Evolutionary conservation across 1,140 invertebrate species (phyloP).

Genomic region (Onthophagus taurus): DNA sequence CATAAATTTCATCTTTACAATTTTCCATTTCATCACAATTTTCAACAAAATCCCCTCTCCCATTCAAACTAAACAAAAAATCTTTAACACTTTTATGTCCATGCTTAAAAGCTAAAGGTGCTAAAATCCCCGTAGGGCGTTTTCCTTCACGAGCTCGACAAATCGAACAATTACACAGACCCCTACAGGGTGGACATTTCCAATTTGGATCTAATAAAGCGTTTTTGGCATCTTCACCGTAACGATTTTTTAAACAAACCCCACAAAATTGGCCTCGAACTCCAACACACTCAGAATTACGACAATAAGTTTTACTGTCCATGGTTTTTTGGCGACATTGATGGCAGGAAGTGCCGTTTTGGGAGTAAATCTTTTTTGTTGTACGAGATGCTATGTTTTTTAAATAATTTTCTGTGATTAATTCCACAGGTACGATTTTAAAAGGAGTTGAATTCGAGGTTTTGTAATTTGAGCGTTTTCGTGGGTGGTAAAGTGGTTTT

Average conservation of each 20-base stretch:
- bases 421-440: constrained; percentile 2
- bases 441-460: background rate
- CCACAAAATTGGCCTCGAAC: constrained; percentile 43
- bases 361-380: constrained; percentile 8
- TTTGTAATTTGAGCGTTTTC: background rate
- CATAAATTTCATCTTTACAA: background rate
- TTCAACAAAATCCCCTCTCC: constrained; percentile 8
- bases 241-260: constrained; percentile 39
- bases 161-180: constrained; percentile 42
- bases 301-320: constrained; percentile 42
- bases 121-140: constrained; percentile 39
- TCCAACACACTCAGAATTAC: constrained; percentile 38
- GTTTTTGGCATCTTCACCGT: constrained; percentile 38
- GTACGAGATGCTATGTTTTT: constrained; percentile 7
- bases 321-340: constrained; percentile 42
- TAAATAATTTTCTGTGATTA: constrained; percentile 8
- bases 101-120: constrained; percentile 29
- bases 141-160: constrained; percentile 39
- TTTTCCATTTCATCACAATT: background rate
- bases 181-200: constrained; percentile 41
- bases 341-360: constrained; percentile 38
- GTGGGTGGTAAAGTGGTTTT: background rate
- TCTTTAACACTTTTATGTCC: constrained; percentile 34
- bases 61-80: constrained; percentile 19
- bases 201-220: constrained; percentile 41